Conservation (phyloP, 2,797 vertebrate genomes). For the Cossypha polioptera region DNA sequence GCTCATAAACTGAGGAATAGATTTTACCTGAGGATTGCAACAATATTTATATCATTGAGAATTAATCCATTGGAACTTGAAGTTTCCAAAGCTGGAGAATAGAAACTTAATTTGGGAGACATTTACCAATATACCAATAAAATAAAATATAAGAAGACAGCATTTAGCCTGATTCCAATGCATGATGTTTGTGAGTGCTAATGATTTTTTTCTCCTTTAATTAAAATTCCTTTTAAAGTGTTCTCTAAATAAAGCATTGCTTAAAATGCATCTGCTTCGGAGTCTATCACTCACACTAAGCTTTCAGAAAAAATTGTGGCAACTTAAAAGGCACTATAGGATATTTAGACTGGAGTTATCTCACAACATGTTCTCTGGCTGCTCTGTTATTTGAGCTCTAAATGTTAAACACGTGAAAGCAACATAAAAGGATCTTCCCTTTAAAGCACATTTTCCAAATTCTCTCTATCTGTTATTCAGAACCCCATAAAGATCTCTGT, state of each 20-base stretch:
- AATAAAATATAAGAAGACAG: not conserved
- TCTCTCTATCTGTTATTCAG: constrained; percentile 27
- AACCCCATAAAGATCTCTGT: constrained; percentile 9
- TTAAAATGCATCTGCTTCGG: not conserved
- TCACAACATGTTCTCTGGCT: constrained; percentile 30
- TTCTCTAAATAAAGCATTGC: not conserved
- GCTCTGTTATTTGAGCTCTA: constrained; percentile 47
- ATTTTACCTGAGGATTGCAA: not conserved
- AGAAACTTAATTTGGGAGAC: not conserved
- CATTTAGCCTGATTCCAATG: not conserved
- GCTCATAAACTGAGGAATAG: not conserved
- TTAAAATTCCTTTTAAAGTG: constrained; percentile 27
- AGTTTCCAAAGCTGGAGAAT: not conserved
- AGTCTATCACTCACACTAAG: constrained; percentile 3
- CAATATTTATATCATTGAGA: not conserved
- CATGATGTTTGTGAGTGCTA: not conserved
- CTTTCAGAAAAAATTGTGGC: not conserved
- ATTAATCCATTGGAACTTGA: not conserved
- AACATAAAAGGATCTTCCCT: constrained; percentile 51
- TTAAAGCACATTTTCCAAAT: constrained; percentile 37
- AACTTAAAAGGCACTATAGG: constrained; percentile 33
- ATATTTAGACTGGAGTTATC: constrained; percentile 38
- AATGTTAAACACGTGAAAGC: constrained; percentile 45
- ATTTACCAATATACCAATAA: not conserved
- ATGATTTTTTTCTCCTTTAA: not conserved